Evolutionary conservation across 1,140 invertebrate genomes (phyloP).

Genomic region (Proales similis): DNA sequence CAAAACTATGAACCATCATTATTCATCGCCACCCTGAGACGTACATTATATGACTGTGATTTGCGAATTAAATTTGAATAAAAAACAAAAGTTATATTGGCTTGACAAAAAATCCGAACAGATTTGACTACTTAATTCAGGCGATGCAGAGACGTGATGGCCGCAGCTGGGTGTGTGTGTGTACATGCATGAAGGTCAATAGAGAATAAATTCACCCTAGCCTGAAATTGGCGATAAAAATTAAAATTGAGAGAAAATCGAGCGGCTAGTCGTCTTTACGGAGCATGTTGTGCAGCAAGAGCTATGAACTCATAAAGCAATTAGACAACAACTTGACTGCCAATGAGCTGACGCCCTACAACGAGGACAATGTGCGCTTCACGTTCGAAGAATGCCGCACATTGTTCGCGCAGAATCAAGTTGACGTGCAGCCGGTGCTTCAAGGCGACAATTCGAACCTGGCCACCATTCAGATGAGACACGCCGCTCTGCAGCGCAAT

Average conservation of each 20-base stretch:
- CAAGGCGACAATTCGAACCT: constrained; percentile 52
- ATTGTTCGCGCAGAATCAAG: constrained; percentile 66
- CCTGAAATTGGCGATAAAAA: neutral
- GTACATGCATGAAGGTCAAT: too few relatives aligned
- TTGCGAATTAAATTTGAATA: too few relatives aligned
- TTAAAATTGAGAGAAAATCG: neutral
- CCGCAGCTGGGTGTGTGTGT: too few relatives aligned
- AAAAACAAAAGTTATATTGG: too few relatives aligned
- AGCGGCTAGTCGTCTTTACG: neutral
- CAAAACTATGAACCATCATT: too few relatives aligned
- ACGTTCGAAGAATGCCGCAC: constrained; percentile 69
- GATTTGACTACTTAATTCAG: too few relatives aligned
- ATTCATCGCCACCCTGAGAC: too few relatives aligned
- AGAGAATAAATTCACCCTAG: neutral
- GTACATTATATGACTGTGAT: too few relatives aligned
- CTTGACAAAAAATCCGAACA: too few relatives aligned
- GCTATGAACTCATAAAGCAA: constrained; percentile 36
- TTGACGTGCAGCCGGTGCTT: constrained; percentile 62
- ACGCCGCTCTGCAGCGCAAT: constrained; percentile 75
- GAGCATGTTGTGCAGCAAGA: constrained; percentile 36
- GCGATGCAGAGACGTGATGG: too few relatives aligned
- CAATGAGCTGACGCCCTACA: constrained; percentile 15
- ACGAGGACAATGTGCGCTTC: constrained; percentile 61
- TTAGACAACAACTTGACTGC: constrained; percentile 22
- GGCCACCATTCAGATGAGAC: constrained; percentile 68